Evolutionary conservation across 2,797 vertebrate species (phyloP), one percentile per base, ranked within the genome.

Genomic region (Bradypodion ventrale): DNA sequence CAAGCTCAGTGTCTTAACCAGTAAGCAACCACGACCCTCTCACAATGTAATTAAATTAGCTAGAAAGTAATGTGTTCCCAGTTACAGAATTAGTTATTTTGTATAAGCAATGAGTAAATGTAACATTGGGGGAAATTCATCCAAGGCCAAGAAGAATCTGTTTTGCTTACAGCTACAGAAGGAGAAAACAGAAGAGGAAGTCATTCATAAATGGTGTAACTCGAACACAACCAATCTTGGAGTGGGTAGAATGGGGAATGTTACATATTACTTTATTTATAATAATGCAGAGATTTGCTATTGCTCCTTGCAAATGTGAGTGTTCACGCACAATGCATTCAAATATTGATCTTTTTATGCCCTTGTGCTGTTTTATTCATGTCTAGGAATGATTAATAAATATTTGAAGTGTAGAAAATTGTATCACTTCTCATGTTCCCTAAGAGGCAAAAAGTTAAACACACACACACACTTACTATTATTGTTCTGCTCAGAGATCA

Each of bases 381-480:
- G 83, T 92, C 91, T 82, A 37, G 56, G 87, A 92, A 87, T 91
- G 87, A 93, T 77, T 83, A 92, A 93, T 94, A 94, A 96, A 94
- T 94, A 95, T 95, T 95, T 93, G 93, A 92, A 93, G 70, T 66
- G 85, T 27, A 16, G n/a, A n/a, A 88, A 89, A 88, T 91, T 90
- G 87, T 87, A 90, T 75, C 83, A 88, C 80, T 94, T 84, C 87
- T 79, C 92, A 19, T 60, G 81, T 27, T 91, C 82, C 78, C 72
- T 85, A 90, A 86, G 91, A 88, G 42, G 84, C 27, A 63, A 32
- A 92, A 91, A 91, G 87, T 27, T 83, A 65, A 87, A 66, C 75
- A 89, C 84, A 83, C 91, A 88, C 46, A 2, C 78, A 89, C 83
- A 83, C 91, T 89, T 82, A 85, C 78, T 74, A 73, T 74, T 59